These are phyloP conservation scores for Agrotis ipsilon DNA, from an alignment of 2,888 invertebrate species.

Conservation along the genomic window DNA sequence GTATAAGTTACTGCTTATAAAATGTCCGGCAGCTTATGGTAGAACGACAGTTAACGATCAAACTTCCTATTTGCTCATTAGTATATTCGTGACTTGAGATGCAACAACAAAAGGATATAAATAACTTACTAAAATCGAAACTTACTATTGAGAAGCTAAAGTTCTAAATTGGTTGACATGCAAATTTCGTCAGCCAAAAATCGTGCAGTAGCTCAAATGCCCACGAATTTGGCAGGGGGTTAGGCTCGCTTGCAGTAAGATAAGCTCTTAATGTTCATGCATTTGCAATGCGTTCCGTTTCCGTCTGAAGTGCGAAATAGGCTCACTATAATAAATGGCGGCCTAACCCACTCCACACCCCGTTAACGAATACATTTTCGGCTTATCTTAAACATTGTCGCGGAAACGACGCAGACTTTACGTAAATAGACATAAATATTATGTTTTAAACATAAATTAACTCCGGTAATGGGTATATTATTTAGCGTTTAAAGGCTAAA, in stretches of 20 bases:
- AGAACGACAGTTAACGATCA: constrained; percentile 19
- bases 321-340: constrained; percentile 53
- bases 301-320: constrained; percentile 53
- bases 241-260: constrained; percentile 28
- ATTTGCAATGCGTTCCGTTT: constrained; percentile 54
- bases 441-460: constrained; percentile 76
- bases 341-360: constrained; percentile 71
- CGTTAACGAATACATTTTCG: constrained; percentile 73
- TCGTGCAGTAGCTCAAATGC: constrained; percentile 21
- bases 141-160: neutral
- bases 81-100: constrained; percentile 29
- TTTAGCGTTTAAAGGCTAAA: constrained; percentile 42
- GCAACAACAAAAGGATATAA: constrained; percentile 2
- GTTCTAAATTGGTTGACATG: constrained; percentile 12
- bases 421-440: constrained; percentile 79
- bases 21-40: constrained; percentile 14
- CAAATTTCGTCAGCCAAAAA: constrained; percentile 11
- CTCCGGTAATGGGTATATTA: constrained; percentile 50
- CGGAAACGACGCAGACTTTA: constrained; percentile 78
- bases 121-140: neutral
- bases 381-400: constrained; percentile 79
- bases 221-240: constrained; percentile 30
- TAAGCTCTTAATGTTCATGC: constrained; percentile 50
- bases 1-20: constrained; percentile 31
- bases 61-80: constrained; percentile 50